Base-by-base conservation (phyloP, 2,797 vertebrate genomes). In the Onychomys arenicola region DNA sequence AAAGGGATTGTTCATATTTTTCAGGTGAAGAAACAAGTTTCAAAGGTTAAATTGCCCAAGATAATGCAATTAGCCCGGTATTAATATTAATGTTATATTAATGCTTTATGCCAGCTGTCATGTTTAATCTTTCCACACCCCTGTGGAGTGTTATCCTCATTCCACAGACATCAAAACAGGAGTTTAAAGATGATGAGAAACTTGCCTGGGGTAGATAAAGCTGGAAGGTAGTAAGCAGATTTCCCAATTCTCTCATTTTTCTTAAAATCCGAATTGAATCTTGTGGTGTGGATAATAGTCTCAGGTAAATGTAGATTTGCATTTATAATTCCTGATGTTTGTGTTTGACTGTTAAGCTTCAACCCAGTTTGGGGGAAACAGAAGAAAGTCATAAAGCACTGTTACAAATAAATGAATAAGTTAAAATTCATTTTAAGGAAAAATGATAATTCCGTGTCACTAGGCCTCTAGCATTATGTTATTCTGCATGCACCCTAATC, bases 101-200 rank as follows among this genome's bases (percentile, higher is more conserved):
- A 67, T 67, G 25, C 52, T 93, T 81, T 85, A 34, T 40, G 52
- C 40, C 40, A 89, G 46, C 73, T 55, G 76, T 84, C 82, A 16
- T 59, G 19, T 37, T 89, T 96, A 93, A 90, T 95, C 88, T 96
- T 78, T 21, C n/a, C 27, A 67, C 52, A 91, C 4, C 29, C 34
- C 89, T 87, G 59, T 67, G 43, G 67, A 94, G 83, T 76, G 52
- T 89, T 96, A 84, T 84, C 83, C 86, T 96, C 63, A 81, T 78
- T 94, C 84, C 71, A 73, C 16, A 95, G 86, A 95, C 76, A 94
- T 91, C 43, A 91, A 87, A 96, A 95, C 78, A 90, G 59, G 55
- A 93, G 27, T 96, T 93, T 55, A 78, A 93, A 95, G 69, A 88
- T 73, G 40, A 32, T 67, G 80, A 96, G 67, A 95, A 73, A 49